Evolutionary conservation across 2,113 vertebrate genomes (phyloP).

Genomic region (Pristiophorus japonicus): DNA sequence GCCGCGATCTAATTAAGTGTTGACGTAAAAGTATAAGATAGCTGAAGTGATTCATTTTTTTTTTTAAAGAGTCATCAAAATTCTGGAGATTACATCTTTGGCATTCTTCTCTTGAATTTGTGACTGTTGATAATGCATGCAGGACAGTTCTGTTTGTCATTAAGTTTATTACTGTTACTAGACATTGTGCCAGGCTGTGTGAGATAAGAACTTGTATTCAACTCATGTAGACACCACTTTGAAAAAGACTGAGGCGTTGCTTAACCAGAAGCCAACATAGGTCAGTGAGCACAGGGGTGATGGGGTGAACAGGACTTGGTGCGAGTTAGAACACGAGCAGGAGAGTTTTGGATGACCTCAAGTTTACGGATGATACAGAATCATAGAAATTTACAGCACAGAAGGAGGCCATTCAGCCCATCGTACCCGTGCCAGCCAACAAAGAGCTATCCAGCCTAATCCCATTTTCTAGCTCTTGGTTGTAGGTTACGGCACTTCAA

Average conservation of each 20-base stretch:
- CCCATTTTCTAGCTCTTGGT: no score
- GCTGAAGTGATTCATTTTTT: not conserved
- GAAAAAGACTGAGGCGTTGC: not conserved
- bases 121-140: not conserved
- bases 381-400: no score
- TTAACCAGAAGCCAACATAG: no score
- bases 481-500: no score
- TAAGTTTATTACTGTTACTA: not conserved
- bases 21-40: not conserved
- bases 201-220: not conserved
- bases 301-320: no score
- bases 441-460: no score
- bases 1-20: not conserved
- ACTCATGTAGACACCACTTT: not conserved
- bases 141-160: not conserved
- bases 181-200: not conserved
- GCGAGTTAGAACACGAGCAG: no score
- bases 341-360: no score
- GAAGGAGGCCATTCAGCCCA: no score
- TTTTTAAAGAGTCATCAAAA: not conserved
- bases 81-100: not conserved
- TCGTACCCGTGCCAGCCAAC: no score
- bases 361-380: no score
- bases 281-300: no score
- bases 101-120: not conserved